phyloP scores from a whole-genome alignment of 2,888 invertebrate genomes.

The Biston stratarius region DNA sequence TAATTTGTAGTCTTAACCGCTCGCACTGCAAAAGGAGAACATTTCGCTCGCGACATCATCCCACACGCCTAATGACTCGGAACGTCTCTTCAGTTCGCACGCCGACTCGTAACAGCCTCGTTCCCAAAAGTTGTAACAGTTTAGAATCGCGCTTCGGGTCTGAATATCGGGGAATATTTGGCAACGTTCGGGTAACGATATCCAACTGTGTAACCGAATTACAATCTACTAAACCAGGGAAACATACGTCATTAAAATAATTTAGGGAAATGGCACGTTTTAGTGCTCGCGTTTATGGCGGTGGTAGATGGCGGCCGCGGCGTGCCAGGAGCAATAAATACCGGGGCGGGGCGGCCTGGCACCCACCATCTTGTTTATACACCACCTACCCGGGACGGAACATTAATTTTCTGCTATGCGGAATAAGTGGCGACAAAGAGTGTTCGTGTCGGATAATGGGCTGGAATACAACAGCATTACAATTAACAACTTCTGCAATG shows the following conservation, averaged over 20 bases:
- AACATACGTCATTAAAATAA: constrained; percentile 79
- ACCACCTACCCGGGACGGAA: constrained; percentile 67
- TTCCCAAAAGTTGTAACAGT: constrained; percentile 52
- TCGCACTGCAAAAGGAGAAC: constrained; percentile 67
- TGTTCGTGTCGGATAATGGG: constrained; percentile 70
- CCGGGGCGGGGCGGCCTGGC: constrained; percentile 62
- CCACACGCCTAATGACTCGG: constrained; percentile 69
- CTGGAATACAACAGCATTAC: constrained; percentile 66
- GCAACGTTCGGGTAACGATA: constrained; percentile 61
- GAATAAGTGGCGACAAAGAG: constrained; percentile 74
- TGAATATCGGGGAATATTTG: constrained; percentile 54
- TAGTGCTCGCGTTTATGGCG: constrained; percentile 75
- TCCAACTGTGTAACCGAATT: constrained; percentile 67
- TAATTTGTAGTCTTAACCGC: constrained; percentile 72
- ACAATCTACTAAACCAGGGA: constrained; percentile 68
- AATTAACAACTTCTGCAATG: constrained; percentile 59
- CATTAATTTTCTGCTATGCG: constrained; percentile 75
- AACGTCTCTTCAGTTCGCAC: constrained; percentile 52
- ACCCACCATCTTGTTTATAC: constrained; percentile 74
- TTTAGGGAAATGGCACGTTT: constrained; percentile 79
- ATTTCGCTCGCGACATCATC: constrained; percentile 55
- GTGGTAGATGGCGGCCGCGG: constrained; percentile 62
- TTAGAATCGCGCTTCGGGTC: constrained; percentile 43
- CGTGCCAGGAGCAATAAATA: constrained; percentile 77
- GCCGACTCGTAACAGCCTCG: constrained; percentile 51